Conservation (phyloP, 2,113 vertebrate genomes). For the Speoplatyrhinus poulsoni region DNA sequence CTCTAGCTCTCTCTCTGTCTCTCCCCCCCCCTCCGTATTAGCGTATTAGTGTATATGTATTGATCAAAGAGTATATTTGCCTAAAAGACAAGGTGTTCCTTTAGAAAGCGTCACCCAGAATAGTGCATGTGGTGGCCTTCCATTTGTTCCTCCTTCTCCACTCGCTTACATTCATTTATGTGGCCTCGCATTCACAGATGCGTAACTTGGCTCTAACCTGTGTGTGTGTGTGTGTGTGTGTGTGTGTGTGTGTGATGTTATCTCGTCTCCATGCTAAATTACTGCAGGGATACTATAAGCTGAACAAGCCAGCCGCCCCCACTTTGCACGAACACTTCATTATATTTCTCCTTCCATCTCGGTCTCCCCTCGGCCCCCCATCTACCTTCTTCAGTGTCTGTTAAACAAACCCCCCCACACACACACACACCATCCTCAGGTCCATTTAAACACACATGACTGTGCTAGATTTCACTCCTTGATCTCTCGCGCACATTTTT, state of each 20-base stretch:
- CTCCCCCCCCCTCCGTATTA: constrained; percentile 8
- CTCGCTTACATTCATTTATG: background rate
- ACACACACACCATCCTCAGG: background rate
- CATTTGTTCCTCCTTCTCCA: background rate
- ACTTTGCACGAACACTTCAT: constrained; percentile 18
- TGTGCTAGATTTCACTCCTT: constrained; percentile 59
- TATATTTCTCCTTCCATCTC: constrained; percentile 29
- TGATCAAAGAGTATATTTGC: constrained; percentile 12
- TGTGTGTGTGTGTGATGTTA: constrained; percentile 26
- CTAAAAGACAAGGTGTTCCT: too few species aligned
- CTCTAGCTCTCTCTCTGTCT: constrained; percentile 4
- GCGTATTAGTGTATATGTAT: background rate
- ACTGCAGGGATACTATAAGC: constrained; percentile 12
- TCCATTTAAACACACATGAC: constrained; percentile 57
- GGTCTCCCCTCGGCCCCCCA: background rate
- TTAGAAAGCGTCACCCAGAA: background rate
- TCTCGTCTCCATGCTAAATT: constrained; percentile 33
- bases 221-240: constrained; percentile 20
- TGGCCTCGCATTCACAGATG: constrained; percentile 3
- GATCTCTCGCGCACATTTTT: constrained; percentile 53
- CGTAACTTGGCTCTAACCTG: constrained; percentile 29
- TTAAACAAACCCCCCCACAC: background rate
- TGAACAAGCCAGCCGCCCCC: constrained; percentile 36
- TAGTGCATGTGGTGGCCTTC: constrained; percentile 13
- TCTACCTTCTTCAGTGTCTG: constrained; percentile 22